Evolutionary conservation across 2,797 vertebrate genomes (phyloP).

Genomic region (Halcyon leucocephala): DNA sequence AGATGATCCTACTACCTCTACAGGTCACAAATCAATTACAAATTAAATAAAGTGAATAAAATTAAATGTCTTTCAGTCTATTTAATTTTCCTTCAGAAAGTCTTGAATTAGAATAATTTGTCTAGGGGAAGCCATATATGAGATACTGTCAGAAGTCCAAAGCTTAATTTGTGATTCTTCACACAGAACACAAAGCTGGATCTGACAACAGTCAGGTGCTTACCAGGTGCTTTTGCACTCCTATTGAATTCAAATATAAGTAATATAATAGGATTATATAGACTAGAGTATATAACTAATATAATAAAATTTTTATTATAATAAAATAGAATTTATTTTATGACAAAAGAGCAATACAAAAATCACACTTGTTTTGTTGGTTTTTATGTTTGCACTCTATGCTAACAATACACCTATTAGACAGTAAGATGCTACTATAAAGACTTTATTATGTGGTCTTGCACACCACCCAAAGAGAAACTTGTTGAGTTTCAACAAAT

Average conservation of each 20-base stretch:
- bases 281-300: neutral
- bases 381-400: neutral
- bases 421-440: neutral
- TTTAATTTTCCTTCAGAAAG: neutral
- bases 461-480: constrained; percentile 39
- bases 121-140: neutral
- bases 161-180: neutral
- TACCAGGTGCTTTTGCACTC: neutral
- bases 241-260: neutral
- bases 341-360: neutral
- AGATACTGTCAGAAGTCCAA: neutral
- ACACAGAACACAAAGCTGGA: neutral
- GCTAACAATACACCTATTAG: neutral
- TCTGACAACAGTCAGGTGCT: neutral
- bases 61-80: neutral
- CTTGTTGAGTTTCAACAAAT: constrained; percentile 69
- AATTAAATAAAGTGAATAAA: neutral
- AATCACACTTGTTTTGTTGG: neutral
- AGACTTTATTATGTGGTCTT: constrained; percentile 69
- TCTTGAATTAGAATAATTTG: neutral
- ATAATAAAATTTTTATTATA: neutral
- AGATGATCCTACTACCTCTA: neutral
- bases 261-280: neutral
- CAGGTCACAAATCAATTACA: neutral
- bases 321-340: neutral